Conservation (phyloP, 2,797 vertebrate species). For the Podarcis siculus region DNA sequence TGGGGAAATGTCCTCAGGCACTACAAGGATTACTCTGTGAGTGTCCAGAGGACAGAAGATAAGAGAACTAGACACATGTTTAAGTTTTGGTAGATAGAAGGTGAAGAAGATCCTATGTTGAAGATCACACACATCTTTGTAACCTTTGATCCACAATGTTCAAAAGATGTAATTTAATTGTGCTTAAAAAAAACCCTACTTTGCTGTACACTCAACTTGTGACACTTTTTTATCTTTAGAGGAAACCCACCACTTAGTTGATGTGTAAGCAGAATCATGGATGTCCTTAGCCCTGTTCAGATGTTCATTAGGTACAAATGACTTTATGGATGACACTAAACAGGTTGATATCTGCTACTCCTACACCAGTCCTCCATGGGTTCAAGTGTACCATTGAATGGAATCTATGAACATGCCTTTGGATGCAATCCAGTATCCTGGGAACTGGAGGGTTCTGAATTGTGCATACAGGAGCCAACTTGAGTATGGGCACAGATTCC, state of each 20-base stretch:
- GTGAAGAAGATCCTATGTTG: background rate
- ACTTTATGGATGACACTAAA: background rate
- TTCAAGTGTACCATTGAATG: background rate
- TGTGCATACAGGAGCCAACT: background rate
- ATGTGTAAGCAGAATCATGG: background rate
- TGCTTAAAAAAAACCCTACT: background rate
- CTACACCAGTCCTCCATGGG: background rate
- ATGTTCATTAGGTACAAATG: background rate
- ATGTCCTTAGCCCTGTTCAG: background rate
- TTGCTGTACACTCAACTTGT: background rate
- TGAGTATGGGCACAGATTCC: conserved; percentile 30
- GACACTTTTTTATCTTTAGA: background rate
- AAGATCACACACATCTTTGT: background rate
- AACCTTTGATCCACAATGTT: background rate
- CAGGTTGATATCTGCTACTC: background rate
- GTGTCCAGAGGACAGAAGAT: background rate
- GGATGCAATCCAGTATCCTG: background rate
- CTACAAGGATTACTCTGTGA: conserved; percentile 11
- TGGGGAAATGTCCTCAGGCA: background rate
- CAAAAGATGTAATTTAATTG: background rate
- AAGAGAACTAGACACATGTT: background rate
- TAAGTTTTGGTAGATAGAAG: conserved; percentile 15
- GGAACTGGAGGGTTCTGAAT: background rate
- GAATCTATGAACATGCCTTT: too few species aligned
- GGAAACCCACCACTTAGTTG: background rate